A percentile compares a stretch with the other conserved stretches of the same genome.
Conservation (phyloP, 2,113 vertebrate genomes). For the Poeciliopsis occidentalis region DNA sequence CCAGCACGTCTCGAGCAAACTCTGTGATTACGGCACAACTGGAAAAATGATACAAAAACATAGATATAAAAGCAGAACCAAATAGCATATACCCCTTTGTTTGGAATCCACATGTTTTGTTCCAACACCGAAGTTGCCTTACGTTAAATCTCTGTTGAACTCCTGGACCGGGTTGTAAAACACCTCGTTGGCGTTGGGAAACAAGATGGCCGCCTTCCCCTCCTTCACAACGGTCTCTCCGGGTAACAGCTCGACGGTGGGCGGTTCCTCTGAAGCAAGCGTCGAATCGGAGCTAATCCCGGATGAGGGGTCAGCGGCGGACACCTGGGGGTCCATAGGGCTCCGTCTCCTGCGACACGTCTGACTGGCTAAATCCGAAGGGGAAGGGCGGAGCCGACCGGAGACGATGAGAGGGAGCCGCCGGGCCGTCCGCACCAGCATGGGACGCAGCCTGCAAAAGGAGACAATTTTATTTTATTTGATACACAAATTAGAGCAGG, state of each 20-base stretch:
- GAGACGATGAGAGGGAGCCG: constrained; percentile 14
- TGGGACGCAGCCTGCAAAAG: constrained; percentile 28
- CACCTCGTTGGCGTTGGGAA: constrained; percentile 89
- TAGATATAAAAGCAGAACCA: background rate
- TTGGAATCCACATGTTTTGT: background rate
- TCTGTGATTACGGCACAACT: constrained; percentile 93
- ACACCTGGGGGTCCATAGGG: constrained; percentile 49
- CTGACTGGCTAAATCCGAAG: background rate
- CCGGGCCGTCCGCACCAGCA: constrained; percentile 43
- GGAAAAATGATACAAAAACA: background rate
- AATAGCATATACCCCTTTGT: background rate
- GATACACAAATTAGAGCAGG: no score
- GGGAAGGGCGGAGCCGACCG: background rate
- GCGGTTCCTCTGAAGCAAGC: background rate
- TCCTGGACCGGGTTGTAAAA: constrained; percentile 95
- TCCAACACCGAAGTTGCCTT: constrained; percentile 53
- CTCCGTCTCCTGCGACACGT: constrained; percentile 6
- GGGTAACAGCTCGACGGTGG: constrained; percentile 39
- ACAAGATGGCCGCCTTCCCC: constrained; percentile 86
- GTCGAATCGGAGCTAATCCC: background rate
- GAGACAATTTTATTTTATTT: background rate
- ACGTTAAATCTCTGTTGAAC: constrained; percentile 93
- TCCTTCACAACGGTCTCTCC: constrained; percentile 84
- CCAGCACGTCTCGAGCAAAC: constrained; percentile 85
- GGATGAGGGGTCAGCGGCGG: constrained; percentile 3